Conservation (phyloP, 92 coral and sea anemone genomes). For the Heteractis magnifica region DNA sequence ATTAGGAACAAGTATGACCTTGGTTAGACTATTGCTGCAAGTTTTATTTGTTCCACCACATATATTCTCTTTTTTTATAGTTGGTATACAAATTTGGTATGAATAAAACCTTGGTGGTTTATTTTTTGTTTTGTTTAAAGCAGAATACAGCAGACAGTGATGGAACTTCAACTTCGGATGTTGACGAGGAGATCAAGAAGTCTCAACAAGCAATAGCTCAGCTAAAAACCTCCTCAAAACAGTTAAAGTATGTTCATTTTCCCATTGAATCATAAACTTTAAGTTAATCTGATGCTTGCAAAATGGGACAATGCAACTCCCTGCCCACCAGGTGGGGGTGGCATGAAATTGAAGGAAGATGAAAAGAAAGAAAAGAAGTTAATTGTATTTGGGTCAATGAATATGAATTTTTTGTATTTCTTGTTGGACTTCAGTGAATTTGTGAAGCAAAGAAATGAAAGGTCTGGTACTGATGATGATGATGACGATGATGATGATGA, state of each 20-base stretch:
- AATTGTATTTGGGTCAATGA: too few relatives aligned
- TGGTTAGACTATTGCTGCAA: too few relatives aligned
- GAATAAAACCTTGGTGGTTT: too few relatives aligned
- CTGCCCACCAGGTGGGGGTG: too few relatives aligned
- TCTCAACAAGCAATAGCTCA: neutral
- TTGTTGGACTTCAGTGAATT: neutral
- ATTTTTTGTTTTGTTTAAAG: neutral
- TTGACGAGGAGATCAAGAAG: neutral
- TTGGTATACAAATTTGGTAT: too few relatives aligned
- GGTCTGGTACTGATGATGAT: neutral
- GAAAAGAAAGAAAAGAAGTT: too few relatives aligned
- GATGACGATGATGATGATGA: neutral
- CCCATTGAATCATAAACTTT: too few relatives aligned
- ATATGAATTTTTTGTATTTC: neutral
- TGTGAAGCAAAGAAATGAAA: neutral
- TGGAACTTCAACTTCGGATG: neutral
- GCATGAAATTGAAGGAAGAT: too few relatives aligned
- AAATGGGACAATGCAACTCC: neutral
- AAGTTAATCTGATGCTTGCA: neutral
- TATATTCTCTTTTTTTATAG: too few relatives aligned
- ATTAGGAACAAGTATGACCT: neutral
- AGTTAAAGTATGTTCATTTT: neutral
- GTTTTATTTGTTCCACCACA: too few relatives aligned
- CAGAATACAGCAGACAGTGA: neutral
- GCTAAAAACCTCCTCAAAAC: constrained; percentile 7